Conservation (phyloP, 2,113 vertebrate species). For the Psammodynastes pulverulentus region DNA sequence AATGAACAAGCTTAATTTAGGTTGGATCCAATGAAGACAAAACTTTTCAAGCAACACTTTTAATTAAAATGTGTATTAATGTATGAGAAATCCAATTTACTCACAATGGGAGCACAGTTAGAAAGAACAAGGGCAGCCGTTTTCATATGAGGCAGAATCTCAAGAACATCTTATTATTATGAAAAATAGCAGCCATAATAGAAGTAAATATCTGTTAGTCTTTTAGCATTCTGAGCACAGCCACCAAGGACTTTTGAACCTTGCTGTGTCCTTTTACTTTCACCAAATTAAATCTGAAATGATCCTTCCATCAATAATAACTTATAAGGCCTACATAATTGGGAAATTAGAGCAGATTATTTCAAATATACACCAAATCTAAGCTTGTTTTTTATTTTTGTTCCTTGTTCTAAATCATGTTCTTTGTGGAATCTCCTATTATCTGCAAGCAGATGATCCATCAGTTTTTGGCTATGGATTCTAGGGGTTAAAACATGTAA, state of each 20-base stretch:
- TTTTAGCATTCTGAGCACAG: not conserved
- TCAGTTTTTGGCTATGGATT: not conserved
- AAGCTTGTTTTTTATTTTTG: not conserved
- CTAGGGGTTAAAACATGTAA: not conserved
- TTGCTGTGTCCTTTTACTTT: not conserved
- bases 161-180: not conserved
- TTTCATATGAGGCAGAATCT: not conserved
- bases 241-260: not conserved
- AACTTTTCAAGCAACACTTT: not conserved
- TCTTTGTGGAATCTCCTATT: not conserved
- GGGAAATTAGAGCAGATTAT: too few species aligned
- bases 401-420: not conserved
- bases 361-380: not conserved
- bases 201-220: not conserved
- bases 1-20: not conserved
- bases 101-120: not conserved
- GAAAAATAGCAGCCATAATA: not conserved
- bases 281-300: not conserved
- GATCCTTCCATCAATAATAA: not conserved
- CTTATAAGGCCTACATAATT: not conserved
- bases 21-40: not conserved
- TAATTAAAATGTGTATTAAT: not conserved
- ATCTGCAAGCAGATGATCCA: not conserved
- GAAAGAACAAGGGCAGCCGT: not conserved
- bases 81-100: not conserved